phyloP scores from a whole-genome alignment of 64 coral and sea anemone genomes.

The Anthopleura sola region DNA sequence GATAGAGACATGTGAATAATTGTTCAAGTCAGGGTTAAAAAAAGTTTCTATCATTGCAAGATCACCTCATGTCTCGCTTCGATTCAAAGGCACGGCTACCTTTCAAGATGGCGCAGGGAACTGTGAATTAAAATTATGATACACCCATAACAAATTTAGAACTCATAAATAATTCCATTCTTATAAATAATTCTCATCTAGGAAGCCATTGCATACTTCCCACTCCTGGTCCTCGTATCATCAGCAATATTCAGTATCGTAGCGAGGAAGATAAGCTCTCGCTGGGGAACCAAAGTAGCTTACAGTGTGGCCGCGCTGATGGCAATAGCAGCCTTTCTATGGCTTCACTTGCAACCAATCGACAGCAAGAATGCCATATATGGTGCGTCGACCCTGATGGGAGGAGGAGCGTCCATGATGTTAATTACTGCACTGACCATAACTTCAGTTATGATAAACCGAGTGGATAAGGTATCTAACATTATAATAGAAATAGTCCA shows the following conservation, averaged over 20 bases:
- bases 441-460: constrained; percentile 64
- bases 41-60: no score
- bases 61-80: no score
- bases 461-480: constrained; percentile 46
- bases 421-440: constrained; percentile 66
- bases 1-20: no score
- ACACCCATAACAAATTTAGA: no score
- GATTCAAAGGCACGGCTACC: no score
- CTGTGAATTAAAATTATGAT: no score
- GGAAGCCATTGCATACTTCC: constrained; percentile 86
- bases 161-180: no score
- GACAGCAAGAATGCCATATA: constrained; percentile 41
- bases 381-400: constrained; percentile 58
- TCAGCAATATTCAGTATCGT: constrained; percentile 45
- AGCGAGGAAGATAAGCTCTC: constrained; percentile 45
- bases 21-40: no score
- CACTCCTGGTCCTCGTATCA: constrained; percentile 52
- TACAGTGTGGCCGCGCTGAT: constrained; percentile 36
- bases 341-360: constrained; percentile 63
- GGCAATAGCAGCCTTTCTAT: constrained; percentile 37
- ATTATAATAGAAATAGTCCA: no score
- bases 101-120: no score
- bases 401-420: constrained; percentile 70
- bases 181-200: no score
- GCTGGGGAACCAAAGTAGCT: constrained; percentile 10